phyloP scores from a whole-genome alignment of 1,140 invertebrate genomes.

The Saxidomus purpurata region DNA sequence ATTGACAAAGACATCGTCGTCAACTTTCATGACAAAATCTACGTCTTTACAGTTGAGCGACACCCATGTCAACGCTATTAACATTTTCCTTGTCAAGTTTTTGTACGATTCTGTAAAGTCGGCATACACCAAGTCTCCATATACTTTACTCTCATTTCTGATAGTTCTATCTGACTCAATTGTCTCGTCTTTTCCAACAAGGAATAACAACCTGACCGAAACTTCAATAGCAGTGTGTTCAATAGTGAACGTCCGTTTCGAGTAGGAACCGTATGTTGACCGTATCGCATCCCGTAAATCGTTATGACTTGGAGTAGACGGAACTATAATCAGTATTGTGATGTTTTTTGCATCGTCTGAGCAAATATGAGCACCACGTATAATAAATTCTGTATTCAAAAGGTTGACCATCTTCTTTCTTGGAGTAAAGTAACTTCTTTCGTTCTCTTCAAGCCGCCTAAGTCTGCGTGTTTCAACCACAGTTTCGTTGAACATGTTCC shows the following conservation, averaged over 20 bases:
- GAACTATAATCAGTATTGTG: slow-evolving; percentile 7
- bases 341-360: background rate
- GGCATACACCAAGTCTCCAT: slow-evolving; percentile 39
- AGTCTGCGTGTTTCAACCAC: background rate
- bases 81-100: too few species aligned
- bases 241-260: too few species aligned
- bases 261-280: too few species aligned
- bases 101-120: too few species aligned
- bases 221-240: background rate
- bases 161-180: too few species aligned
- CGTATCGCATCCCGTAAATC: slow-evolving; percentile 10
- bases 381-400: background rate
- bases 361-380: slow-evolving; percentile 33
- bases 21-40: slow-evolving; percentile 86
- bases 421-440: background rate
- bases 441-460: background rate
- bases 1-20: slow-evolving; percentile 87
- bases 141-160: slow-evolving; percentile 8
- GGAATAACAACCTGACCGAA: background rate
- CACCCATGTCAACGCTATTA: slow-evolving; percentile 92
- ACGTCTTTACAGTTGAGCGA: slow-evolving; percentile 89
- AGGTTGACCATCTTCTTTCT: background rate
- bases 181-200: too few species aligned
- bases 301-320: slow-evolving; percentile 25
- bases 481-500: background rate